These are phyloP conservation scores for Orchesella flavescens DNA, from an alignment of 2,888 invertebrate species.

Conservation along the genomic window DNA sequence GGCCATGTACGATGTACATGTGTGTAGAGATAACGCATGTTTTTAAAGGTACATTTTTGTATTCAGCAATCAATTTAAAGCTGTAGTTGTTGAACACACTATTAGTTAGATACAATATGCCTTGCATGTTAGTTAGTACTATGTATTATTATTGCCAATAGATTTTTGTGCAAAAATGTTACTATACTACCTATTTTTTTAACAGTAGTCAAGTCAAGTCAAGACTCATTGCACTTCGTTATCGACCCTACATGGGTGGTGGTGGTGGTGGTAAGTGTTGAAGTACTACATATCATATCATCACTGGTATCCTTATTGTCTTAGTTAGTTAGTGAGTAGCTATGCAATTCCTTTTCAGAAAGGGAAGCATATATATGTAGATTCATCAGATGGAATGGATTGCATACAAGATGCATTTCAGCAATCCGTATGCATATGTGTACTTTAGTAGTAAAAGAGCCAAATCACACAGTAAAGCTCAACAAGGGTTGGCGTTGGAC, in stretches of 20 bases:
- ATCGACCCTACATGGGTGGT: slow-evolving; percentile 8
- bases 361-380: slow-evolving; percentile 20
- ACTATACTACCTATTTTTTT: too few species aligned
- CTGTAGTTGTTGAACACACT: too few species aligned
- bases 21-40: not conserved
- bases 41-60: not conserved
- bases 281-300: not conserved
- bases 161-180: not conserved
- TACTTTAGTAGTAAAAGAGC: not conserved
- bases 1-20: too few species aligned
- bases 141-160: not conserved
- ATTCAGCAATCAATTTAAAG: not conserved
- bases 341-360: slow-evolving; percentile 16
- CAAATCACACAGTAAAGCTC: too few species aligned
- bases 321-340: too few species aligned
- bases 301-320: slow-evolving; percentile 5
- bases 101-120: too few species aligned
- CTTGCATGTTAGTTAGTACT: too few species aligned
- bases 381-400: not conserved
- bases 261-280: not conserved
- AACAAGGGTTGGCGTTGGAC: not conserved
- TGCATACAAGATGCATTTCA: slow-evolving; percentile 21
- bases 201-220: not conserved
- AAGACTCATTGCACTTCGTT: not conserved
- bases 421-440: not conserved